Base-by-base conservation (phyloP, 2,888 invertebrate species). In the Chaetogeoica ovagalla region DNA sequence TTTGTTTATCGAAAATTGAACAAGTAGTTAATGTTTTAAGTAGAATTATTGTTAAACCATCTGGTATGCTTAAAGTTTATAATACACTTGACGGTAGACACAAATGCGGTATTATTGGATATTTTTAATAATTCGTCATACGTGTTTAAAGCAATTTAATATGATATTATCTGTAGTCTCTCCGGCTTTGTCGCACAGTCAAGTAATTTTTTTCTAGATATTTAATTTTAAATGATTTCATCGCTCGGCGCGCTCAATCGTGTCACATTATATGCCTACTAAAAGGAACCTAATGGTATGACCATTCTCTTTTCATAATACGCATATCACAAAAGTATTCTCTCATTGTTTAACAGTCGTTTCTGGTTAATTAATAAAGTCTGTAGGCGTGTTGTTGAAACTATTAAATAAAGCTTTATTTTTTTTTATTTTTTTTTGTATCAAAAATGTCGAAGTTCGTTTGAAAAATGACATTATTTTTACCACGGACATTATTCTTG, bases 311-410 rank as follows among this genome's bases (percentile, higher is more conserved):
- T 5, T 48, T 19, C 13, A 30, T 60, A 1, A 48, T 60, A 39
- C 9, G 13, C n/a, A 19, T 62, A 48, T 39, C 3, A 7, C n/a
- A 30, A 48, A 23, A 48, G 48, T 48, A 13, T 48, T 48, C n/a
- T 48, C 11, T 48, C 19, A 62, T 62, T 72, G 23, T 72, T 48
- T 60, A 60, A 8, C 23, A 62, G 52, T n/a, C 63, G 43, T 73
- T 63, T 13, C n/a, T 8, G 55, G 52, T 63, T 73, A 55, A 73
- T 63, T 74, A 37, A 63, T 55, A 74, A 63, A 37, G 15, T 19
- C 30, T 37, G 15, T 39, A 39, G 55, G 21, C n/a, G n/a, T n/a
- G 15, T 5, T 63, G 11, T 39, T 21, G 9, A 30, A 52, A 15
- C 52, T 74, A 62, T 63, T 52, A 52, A 55, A 65, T 6, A 6